Conservation (phyloP, 2,888 invertebrate genomes). For the Tubiluchus corallicola region DNA sequence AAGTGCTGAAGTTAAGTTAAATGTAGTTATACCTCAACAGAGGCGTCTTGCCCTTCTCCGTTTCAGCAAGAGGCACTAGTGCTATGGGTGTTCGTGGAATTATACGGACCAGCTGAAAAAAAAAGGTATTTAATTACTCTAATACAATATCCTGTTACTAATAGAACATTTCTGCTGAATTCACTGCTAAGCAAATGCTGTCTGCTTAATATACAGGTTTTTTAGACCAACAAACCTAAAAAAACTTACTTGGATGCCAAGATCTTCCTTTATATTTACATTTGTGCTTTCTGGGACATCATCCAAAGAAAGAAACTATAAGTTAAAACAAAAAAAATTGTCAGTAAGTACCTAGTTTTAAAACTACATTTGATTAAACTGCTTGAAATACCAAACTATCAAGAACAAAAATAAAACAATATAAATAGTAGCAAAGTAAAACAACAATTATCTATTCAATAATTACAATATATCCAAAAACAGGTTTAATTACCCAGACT, state of each 20-base stretch:
- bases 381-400: too few relatives aligned
- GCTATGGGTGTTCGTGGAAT: constrained; percentile 23
- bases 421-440: too few relatives aligned
- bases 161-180: too few relatives aligned
- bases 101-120: constrained; percentile 11
- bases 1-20: neutral
- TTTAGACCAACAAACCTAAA: neutral
- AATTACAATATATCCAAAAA: too few relatives aligned
- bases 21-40: constrained; percentile 19
- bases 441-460: too few relatives aligned
- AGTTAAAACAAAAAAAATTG: neutral
- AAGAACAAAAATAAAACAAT: too few relatives aligned
- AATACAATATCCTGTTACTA: too few relatives aligned
- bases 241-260: neutral
- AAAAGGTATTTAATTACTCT: too few relatives aligned
- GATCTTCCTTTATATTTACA: neutral
- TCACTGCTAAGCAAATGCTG: too few relatives aligned
- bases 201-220: neutral
- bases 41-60: constrained; percentile 26
- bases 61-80: constrained; percentile 24
- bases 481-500: too few relatives aligned
- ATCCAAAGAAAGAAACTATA: constrained; percentile 3
- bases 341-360: too few relatives aligned
- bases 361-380: too few relatives aligned
- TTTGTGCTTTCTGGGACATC: neutral